phyloP scores from a whole-genome alignment of 2,888 invertebrate species.

The Rapana venosa region DNA sequence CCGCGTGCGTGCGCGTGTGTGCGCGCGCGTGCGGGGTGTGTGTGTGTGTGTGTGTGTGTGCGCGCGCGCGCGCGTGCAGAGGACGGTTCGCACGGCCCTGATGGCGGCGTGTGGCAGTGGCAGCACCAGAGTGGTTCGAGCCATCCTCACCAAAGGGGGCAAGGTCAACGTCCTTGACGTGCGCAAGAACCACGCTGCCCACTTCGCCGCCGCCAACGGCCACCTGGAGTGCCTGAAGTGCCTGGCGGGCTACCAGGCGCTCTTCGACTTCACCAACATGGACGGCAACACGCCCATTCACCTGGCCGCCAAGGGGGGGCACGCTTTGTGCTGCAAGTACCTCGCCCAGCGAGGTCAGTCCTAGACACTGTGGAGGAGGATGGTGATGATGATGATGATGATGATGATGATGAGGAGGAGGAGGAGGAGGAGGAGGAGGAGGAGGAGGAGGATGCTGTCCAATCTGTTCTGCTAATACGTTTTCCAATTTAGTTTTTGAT shows the following conservation, averaged over 20 bases:
- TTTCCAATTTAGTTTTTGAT: too few relatives aligned
- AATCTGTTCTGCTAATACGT: too few relatives aligned
- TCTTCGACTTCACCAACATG: slow-evolving; percentile 75
- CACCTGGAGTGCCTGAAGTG: slow-evolving; percentile 69
- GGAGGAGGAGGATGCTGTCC: too few relatives aligned
- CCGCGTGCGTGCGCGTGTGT: background rate
- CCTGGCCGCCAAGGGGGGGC: slow-evolving; percentile 73
- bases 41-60: background rate
- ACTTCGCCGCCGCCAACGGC: slow-evolving; percentile 77
- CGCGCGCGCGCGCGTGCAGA: background rate
- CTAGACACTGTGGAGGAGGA: too few relatives aligned
- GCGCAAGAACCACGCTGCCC: slow-evolving; percentile 73
- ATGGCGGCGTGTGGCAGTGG: slow-evolving; percentile 78
- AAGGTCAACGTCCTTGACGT: slow-evolving; percentile 69
- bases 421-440: too few relatives aligned
- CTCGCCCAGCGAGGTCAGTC: slow-evolving; percentile 76
- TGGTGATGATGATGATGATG: too few relatives aligned
- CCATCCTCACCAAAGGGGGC: slow-evolving; percentile 72
- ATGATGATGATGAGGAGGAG: too few relatives aligned
- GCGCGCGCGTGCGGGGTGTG: background rate
- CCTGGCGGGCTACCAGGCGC: slow-evolving; percentile 76
- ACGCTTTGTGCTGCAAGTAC: slow-evolving; percentile 76
- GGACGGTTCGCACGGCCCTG: slow-evolving; percentile 70
- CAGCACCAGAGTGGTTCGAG: slow-evolving; percentile 73
- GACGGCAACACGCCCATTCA: slow-evolving; percentile 77